Conservation (phyloP, 2,888 invertebrate genomes). For the Willowsia nigromaculata region DNA sequence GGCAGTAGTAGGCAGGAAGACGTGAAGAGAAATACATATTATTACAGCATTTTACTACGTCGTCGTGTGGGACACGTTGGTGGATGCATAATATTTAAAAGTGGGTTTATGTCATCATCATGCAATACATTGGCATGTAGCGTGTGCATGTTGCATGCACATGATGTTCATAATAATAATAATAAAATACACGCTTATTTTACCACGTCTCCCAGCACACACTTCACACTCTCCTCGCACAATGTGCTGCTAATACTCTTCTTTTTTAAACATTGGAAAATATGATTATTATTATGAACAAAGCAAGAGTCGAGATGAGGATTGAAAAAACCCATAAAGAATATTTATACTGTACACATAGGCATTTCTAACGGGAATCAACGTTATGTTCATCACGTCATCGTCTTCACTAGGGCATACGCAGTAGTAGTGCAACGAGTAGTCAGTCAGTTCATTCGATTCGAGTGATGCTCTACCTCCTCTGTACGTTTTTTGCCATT, state of each 20-base stretch:
- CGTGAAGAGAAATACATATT: background rate
- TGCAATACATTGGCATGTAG: background rate
- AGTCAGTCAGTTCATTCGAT: background rate
- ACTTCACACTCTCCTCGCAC: no score
- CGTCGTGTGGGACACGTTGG: constrained; percentile 7
- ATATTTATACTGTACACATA: background rate
- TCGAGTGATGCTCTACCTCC: background rate
- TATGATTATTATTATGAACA: background rate
- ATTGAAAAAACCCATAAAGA: background rate
- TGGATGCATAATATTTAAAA: constrained; percentile 25
- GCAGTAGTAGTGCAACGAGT: no score
- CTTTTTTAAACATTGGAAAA: background rate
- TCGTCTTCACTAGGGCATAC: no score
- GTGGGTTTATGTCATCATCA: background rate
- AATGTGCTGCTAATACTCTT: background rate
- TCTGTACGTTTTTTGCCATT: constrained; percentile 11
- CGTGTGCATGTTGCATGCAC: background rate
- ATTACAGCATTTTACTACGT: background rate
- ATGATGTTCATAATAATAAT: background rate
- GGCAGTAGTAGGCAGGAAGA: background rate
- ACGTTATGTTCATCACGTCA: no score
- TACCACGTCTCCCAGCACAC: no score
- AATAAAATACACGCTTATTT: no score
- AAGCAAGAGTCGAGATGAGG: background rate
- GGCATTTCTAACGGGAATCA: background rate